Evolutionary conservation across 2,888 invertebrate species (phyloP).

Genomic region (Spodoptera exigua): DNA sequence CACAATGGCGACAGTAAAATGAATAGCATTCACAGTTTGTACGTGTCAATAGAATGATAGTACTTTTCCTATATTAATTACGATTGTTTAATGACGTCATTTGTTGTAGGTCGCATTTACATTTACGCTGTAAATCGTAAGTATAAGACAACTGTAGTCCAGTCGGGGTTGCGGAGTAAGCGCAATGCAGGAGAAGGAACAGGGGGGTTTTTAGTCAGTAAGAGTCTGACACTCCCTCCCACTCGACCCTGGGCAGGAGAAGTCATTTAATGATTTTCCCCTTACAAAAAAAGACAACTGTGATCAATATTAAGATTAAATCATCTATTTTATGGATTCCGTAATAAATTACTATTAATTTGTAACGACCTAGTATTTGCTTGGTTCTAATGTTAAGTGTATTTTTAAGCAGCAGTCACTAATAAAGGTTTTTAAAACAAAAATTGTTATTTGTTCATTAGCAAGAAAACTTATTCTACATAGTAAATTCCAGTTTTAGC

Average conservation of each 20-base stretch:
- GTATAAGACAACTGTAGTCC: slow-evolving; percentile 23
- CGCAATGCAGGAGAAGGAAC: too few relatives aligned
- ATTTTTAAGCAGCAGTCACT: too few relatives aligned
- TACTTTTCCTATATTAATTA: slow-evolving; percentile 44
- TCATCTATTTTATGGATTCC: slow-evolving; percentile 30
- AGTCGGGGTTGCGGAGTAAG: too few relatives aligned
- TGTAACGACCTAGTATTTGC: background rate
- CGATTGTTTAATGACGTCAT: slow-evolving; percentile 30
- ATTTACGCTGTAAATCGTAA: slow-evolving; percentile 22
- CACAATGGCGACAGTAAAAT: slow-evolving; percentile 28
- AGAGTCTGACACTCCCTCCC: too few relatives aligned
- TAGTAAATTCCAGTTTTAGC: too few relatives aligned
- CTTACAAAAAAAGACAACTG: too few relatives aligned
- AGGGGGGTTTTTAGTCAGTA: too few relatives aligned
- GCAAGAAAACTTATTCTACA: too few relatives aligned
- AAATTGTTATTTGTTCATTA: too few relatives aligned
- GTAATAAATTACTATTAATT: slow-evolving; percentile 8
- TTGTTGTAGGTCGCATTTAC: slow-evolving; percentile 40
- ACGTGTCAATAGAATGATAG: slow-evolving; percentile 28
- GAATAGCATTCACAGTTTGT: slow-evolving; percentile 31
- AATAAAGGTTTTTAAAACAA: background rate
- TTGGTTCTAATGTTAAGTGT: too few relatives aligned
- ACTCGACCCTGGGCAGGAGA: too few relatives aligned
- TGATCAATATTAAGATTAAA: slow-evolving; percentile 1
- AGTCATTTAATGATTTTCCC: too few relatives aligned